Conservation (phyloP, 2,888 invertebrate species). For the Branchinecta sandiegonensis region DNA sequence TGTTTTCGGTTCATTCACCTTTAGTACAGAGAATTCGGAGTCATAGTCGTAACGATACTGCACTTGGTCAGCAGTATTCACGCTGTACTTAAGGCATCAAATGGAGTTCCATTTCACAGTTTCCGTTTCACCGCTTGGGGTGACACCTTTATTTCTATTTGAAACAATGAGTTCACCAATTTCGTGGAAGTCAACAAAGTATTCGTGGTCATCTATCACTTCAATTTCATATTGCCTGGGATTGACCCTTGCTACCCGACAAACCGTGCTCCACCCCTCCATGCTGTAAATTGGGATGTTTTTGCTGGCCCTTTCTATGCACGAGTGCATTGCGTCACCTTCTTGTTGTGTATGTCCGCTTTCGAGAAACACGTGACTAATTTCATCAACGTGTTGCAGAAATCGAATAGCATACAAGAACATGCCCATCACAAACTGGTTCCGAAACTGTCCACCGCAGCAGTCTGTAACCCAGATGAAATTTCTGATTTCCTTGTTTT, state of each 20-base stretch:
- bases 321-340: background rate
- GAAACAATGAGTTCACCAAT: constrained; percentile 12
- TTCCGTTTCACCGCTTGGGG: constrained; percentile 11
- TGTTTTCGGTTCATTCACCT: constrained; percentile 4
- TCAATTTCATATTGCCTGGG: constrained; percentile 4
- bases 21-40: background rate
- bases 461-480: background rate
- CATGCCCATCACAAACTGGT: constrained; percentile 11
- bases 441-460: constrained; percentile 11
- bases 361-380: constrained; percentile 14
- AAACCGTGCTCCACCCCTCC: constrained; percentile 1
- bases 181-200: constrained; percentile 8
- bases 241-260: constrained; percentile 7
- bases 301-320: constrained; percentile 11
- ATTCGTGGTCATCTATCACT: constrained; percentile 1
- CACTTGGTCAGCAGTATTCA: constrained; percentile 14
- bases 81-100: background rate
- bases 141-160: constrained; percentile 11
- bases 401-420: constrained; percentile 4
- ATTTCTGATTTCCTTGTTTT: constrained; percentile 12
- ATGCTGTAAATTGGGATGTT: constrained; percentile 11
- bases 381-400: constrained; percentile 4
- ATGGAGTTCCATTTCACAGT: constrained; percentile 3
- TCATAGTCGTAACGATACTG: constrained; percentile 14
- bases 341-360: background rate